These are phyloP conservation scores for Hyperoplus immaculatus DNA, from an alignment of 2,797 vertebrate species.

Conservation along the genomic window DNA sequence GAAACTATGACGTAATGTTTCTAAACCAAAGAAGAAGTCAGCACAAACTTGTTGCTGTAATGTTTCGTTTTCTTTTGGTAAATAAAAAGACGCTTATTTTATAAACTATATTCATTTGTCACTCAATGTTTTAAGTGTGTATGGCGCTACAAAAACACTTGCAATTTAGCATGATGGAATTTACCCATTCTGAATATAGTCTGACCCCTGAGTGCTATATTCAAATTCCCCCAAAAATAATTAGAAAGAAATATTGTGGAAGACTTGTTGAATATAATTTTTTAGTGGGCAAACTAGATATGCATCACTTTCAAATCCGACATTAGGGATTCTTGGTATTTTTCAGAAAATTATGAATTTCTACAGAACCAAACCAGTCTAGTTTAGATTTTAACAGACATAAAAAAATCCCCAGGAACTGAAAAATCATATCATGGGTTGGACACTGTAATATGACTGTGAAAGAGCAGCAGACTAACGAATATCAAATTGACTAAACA, in stretches of 20 bases:
- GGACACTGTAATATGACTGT: not conserved
- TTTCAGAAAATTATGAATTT: constrained; percentile 24
- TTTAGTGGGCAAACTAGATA: not conserved
- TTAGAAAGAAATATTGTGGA: not conserved
- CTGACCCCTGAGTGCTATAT: not conserved
- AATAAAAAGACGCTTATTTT: not conserved
- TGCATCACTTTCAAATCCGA: constrained; percentile 20
- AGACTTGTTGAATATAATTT: not conserved
- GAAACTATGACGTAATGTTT: constrained; percentile 23
- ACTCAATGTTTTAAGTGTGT: not conserved
- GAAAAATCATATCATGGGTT: not conserved
- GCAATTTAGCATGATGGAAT: constrained; percentile 6
- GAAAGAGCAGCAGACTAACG: not conserved
- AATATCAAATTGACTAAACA: not conserved
- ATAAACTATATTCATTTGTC: fast-evolving
- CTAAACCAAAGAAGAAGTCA: not conserved
- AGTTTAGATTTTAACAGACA: not conserved
- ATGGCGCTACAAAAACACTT: not conserved
- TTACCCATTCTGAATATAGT: constrained; percentile 25
- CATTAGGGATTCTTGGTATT: not conserved
- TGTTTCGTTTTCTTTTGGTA: too few relatives aligned
- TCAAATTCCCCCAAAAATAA: constrained; percentile 25
- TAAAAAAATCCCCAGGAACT: constrained; percentile 23
- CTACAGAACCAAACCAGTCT: constrained; percentile 5
- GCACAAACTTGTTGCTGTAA: not conserved